Percentiles rank a stretch among this genome's conserved stretches.
These are phyloP conservation scores for Pseudotriccus pelzelni DNA, from an alignment of 2,797 vertebrate genomes.

Conservation along the genomic window DNA sequence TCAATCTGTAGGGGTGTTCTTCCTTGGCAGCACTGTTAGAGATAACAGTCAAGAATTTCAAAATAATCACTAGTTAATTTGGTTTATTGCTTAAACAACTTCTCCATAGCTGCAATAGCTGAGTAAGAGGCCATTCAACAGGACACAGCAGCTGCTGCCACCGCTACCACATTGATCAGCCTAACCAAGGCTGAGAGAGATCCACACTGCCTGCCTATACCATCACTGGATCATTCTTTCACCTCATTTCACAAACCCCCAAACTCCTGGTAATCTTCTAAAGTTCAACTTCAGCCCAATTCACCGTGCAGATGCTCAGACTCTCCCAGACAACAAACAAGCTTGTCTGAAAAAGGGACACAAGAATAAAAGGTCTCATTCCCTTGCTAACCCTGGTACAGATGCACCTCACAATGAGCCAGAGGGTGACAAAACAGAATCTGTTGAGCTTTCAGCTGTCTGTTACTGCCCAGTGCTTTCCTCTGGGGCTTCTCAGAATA, in stretches of 20 bases:
- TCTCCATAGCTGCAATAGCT: not conserved
- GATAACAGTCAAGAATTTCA: not conserved
- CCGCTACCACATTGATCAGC: not conserved
- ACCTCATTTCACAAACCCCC: not conserved
- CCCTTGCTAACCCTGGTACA: not conserved
- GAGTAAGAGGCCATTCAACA: not conserved
- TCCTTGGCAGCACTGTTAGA: not conserved
- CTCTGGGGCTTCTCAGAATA: not conserved
- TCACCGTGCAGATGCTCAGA: not conserved
- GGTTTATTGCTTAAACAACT: not conserved
- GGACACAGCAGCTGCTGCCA: not conserved
- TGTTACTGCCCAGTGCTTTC: not conserved
- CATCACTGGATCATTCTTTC: not conserved
- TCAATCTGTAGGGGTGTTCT: not conserved
- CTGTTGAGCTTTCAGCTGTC: not conserved
- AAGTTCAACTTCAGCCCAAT: not conserved
- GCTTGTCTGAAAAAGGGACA: not conserved
- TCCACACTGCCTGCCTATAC: not conserved
- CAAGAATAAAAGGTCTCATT: not conserved
- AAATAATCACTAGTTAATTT: not conserved
- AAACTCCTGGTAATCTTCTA: not conserved
- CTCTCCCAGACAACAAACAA: not conserved
- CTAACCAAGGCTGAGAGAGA: not conserved
- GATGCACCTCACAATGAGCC: not conserved
- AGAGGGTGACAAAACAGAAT: not conserved